A percentile compares a stretch with the other conserved stretches of the same genome.
Conservation (phyloP, 2,113 vertebrate genomes). For the Petrocephalus microphthalmus region DNA sequence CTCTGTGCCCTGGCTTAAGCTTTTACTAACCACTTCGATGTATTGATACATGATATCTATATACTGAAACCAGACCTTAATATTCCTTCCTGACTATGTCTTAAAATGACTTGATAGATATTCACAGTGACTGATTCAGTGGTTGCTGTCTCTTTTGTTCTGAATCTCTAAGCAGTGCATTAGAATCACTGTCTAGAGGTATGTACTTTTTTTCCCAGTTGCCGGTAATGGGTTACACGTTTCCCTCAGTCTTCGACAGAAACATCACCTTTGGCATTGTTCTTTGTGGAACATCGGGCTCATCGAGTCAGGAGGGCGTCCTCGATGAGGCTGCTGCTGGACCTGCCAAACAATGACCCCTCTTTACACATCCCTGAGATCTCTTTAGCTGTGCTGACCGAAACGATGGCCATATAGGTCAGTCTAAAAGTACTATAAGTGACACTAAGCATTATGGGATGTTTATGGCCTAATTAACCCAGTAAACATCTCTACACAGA, state of each 20-base stretch:
- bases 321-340: background rate
- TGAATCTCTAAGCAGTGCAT: background rate
- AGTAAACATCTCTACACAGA: background rate
- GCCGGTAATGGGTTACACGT: background rate
- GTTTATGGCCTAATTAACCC: background rate
- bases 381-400: background rate
- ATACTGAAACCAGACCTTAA: background rate
- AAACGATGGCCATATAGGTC: background rate
- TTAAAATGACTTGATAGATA: background rate
- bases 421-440: background rate
- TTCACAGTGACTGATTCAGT: background rate
- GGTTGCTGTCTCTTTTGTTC: background rate
- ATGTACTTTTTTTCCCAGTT: background rate
- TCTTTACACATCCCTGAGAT: background rate
- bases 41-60: background rate
- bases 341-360: background rate
- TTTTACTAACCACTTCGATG: background rate
- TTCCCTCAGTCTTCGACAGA: background rate
- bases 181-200: background rate
- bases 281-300: background rate
- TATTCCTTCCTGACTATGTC: background rate
- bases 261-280: background rate
- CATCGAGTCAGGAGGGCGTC: background rate
- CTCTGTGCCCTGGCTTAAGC: background rate
- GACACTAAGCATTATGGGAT: background rate